These are phyloP conservation scores for Acheta domesticus DNA, from an alignment of 2,888 invertebrate species.

Conservation along the genomic window DNA sequence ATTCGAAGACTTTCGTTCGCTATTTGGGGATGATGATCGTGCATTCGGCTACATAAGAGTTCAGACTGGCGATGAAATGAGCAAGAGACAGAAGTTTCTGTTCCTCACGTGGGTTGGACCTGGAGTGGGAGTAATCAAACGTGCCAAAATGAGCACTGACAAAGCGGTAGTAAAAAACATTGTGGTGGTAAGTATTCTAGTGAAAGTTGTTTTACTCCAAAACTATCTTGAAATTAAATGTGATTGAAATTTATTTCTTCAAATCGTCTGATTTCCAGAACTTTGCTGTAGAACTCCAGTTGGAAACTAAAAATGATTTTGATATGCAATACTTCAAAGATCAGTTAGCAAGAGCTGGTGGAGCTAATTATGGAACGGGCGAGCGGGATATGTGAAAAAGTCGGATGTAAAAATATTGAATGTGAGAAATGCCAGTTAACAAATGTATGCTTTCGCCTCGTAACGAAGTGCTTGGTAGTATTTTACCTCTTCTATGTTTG, in stretches of 20 bases:
- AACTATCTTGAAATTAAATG: too few species aligned
- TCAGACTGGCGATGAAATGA: slow-evolving; percentile 80
- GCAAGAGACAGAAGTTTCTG: slow-evolving; percentile 74
- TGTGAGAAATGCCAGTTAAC: too few species aligned
- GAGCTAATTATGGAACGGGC: slow-evolving; percentile 78
- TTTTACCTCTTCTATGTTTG: too few species aligned
- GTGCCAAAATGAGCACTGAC: slow-evolving; percentile 79
- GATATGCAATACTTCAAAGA: slow-evolving; percentile 67
- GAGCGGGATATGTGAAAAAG: slow-evolving; percentile 56
- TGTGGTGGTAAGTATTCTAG: slow-evolving; percentile 60
- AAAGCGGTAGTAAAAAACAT: slow-evolving; percentile 74
- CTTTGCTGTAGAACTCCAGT: slow-evolving; percentile 72
- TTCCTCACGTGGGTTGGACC: slow-evolving; percentile 76
- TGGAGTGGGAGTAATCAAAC: slow-evolving; percentile 69
- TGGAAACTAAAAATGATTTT: slow-evolving; percentile 66
- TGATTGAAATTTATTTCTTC: background rate
- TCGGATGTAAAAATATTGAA: slow-evolving; percentile 40
- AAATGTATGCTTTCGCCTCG: too few species aligned
- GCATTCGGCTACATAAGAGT: slow-evolving; percentile 69
- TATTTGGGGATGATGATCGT: slow-evolving; percentile 68
- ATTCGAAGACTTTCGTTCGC: slow-evolving; percentile 66
- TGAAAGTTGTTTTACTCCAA: slow-evolving; percentile 39
- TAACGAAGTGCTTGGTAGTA: too few species aligned
- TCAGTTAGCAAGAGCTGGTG: slow-evolving; percentile 68
- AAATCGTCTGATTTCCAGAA: slow-evolving; percentile 55